Base-by-base conservation (phyloP, 1,140 invertebrate genomes). In the Drosophila arizonae region DNA sequence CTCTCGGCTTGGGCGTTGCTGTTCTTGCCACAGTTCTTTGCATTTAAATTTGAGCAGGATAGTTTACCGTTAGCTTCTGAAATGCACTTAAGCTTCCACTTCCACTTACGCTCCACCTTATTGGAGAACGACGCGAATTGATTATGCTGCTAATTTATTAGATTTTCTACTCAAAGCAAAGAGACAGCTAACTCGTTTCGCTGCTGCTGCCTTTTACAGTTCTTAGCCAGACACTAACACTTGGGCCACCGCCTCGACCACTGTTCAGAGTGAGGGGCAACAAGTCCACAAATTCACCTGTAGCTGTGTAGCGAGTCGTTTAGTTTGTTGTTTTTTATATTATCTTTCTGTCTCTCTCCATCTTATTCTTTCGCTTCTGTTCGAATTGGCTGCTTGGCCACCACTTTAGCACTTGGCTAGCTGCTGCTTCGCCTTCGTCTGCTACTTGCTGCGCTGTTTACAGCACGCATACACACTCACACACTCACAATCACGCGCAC, bases 61-160 rank as follows among this genome's bases (percentile, higher is more conserved):
- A 62, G 11, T 67, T 69, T 73, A 86, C 81, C 81, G 82, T 86
- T 86, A 70, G 52, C 24, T 64, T 11, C 17, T 51, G 24, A 54
- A 67, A 72, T 55, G 64, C 48, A 45, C 51, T 64, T 57, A 30
- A 63, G 62, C 24, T 50, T 30, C 17, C 21, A 26, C 17, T 46
- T 46, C n/a, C 43, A 39, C 10, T 39, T 4, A 6, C 43, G 21
- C 1, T 24, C 8, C 28, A 9, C 30, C 30, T 55, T 55, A 11
- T 33, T 75, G 48, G 75, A 51, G 66, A 61, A 61, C 79, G 62
- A 71, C 67, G 70, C 70, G 77, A 86, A 87, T 87, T 87, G 82
- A 87, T 87, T 82, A 88, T 78, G 60, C 84, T 69, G 69, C 58
- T 88, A 87, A 87, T 87, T 87, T 87, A 87, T 87, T 82, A 78